A percentile compares a stretch with the other conserved stretches of the same genome.
Evolutionary conservation across 1,140 invertebrate species (phyloP).

Genomic region (Orussus abietinus): DNA sequence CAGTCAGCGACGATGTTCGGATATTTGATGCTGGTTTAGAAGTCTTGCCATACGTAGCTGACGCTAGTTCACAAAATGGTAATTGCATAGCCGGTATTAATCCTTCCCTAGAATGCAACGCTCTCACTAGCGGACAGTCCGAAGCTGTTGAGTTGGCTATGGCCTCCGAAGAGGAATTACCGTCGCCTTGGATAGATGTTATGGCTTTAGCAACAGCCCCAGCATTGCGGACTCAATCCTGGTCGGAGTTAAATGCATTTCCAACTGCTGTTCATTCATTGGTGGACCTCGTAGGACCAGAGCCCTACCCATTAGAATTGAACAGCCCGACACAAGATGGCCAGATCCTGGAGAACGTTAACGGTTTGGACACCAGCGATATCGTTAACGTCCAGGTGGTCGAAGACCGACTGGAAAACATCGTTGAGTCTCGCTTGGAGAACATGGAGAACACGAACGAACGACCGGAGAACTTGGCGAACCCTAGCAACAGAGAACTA

Average conservation of each 20-base stretch:
- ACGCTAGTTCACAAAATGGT: constrained; percentile 18
- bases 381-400: constrained; percentile 18
- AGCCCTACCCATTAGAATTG: constrained; percentile 43
- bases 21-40: constrained; percentile 27
- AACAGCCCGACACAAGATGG: no score
- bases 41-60: constrained; percentile 24
- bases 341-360: background rate
- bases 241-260: constrained; percentile 59
- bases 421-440: background rate
- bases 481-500: background rate
- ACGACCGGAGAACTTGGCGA: no score
- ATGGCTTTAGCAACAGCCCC: constrained; percentile 58
- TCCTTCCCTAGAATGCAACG: constrained; percentile 10
- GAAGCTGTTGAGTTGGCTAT: constrained; percentile 67
- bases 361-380: constrained; percentile 18
- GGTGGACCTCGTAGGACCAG: constrained; percentile 46
- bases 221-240: constrained; percentile 53
- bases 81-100: constrained; percentile 14
- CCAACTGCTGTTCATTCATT: constrained; percentile 68
- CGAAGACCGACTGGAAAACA: no score
- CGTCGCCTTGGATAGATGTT: constrained; percentile 68
- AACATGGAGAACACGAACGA: constrained; percentile 2
- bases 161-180: constrained; percentile 69
- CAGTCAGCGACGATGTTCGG: constrained; percentile 19
- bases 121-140: constrained; percentile 29